Conservation (phyloP, 2,113 vertebrate genomes). For the Laterallus jamaicensis region DNA sequence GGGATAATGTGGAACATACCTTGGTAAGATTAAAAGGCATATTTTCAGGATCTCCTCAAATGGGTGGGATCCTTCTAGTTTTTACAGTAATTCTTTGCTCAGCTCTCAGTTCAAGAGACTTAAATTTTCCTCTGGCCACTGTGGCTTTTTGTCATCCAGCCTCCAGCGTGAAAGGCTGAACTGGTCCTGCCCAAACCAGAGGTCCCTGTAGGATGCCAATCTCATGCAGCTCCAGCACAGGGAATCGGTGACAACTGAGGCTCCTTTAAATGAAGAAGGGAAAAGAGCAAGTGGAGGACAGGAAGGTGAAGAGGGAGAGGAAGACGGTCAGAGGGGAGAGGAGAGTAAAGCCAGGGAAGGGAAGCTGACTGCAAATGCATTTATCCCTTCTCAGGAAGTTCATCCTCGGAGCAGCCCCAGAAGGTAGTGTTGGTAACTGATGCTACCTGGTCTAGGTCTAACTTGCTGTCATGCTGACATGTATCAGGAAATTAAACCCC, state of each 20-base stretch:
- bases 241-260: neutral
- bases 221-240: neutral
- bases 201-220: neutral
- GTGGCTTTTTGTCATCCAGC: neutral
- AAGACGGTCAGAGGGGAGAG: neutral
- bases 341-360: neutral
- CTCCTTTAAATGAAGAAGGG: neutral
- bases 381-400: neutral
- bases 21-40: constrained; percentile 17
- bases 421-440: constrained; percentile 25
- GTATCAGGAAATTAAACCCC: constrained; percentile 17
- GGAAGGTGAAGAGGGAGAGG: neutral
- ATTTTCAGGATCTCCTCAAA: neutral
- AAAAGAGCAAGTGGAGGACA: neutral
- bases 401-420: neutral
- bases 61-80: neutral
- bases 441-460: constrained; percentile 44
- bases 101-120: neutral
- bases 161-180: neutral
- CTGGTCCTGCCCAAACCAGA: neutral
- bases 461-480: constrained; percentile 3
- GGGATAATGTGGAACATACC: neutral
- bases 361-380: neutral
- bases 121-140: neutral
- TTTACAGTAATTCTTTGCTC: neutral